These are phyloP conservation scores for Pontoporia blainvillei DNA, from an alignment of 2,113 vertebrate genomes.

Conservation along the genomic window DNA sequence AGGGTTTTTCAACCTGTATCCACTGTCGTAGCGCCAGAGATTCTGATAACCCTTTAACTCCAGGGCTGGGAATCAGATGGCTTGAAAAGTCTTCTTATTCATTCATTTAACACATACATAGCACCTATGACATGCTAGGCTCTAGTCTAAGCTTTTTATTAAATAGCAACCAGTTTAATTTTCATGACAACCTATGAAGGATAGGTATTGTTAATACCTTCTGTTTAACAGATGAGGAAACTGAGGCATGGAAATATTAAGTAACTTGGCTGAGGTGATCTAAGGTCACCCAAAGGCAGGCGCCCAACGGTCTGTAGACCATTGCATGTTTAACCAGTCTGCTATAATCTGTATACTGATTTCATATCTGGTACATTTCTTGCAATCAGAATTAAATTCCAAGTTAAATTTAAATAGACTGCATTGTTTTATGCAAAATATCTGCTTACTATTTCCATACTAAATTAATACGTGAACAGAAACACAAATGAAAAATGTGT, in stretches of 20 bases:
- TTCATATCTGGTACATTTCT: neutral
- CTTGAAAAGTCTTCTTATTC: neutral
- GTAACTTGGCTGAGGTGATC: neutral
- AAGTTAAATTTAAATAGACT: neutral
- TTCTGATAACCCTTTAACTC: neutral
- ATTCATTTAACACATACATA: neutral
- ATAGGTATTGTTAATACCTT: neutral
- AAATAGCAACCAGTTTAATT: neutral
- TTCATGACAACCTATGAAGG: neutral
- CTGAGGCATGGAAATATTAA: neutral
- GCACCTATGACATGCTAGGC: neutral
- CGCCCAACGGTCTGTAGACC: too few relatives aligned
- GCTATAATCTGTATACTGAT: neutral
- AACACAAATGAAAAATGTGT: neutral
- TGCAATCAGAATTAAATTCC: neutral
- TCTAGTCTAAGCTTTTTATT: neutral
- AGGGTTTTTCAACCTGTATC: neutral
- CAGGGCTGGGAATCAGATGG: neutral
- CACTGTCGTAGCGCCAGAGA: neutral
- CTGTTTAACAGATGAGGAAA: neutral
- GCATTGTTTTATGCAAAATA: neutral
- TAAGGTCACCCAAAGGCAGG: neutral
- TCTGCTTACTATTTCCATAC: neutral
- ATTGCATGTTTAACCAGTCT: neutral
- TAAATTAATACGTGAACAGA: neutral